Evolutionary conservation across 2,797 vertebrate genomes (phyloP).

Genomic region (Brotula barbata): DNA sequence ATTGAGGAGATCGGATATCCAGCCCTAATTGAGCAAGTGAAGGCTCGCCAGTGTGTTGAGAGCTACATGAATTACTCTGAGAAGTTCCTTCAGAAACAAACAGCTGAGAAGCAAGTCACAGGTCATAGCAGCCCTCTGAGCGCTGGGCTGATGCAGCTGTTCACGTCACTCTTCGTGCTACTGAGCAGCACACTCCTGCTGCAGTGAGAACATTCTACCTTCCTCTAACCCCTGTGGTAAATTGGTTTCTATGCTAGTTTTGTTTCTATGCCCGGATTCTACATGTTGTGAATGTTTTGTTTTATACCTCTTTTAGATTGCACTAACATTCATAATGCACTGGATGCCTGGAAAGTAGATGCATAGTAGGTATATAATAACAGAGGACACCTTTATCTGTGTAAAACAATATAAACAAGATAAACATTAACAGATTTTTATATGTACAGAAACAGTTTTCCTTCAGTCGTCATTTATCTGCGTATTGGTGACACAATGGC

Average conservation of each 20-base stretch:
- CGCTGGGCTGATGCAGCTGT: slow-evolving; percentile 46
- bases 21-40: slow-evolving; percentile 71
- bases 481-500: no score
- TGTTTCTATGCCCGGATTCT: slow-evolving; percentile 32
- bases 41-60: slow-evolving; percentile 67
- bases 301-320: slow-evolving; percentile 19
- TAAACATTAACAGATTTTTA: slow-evolving; percentile 12
- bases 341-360: slow-evolving; percentile 22
- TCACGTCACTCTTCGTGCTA: slow-evolving; percentile 63
- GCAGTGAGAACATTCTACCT: slow-evolving; percentile 55
- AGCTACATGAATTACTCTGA: slow-evolving; percentile 68
- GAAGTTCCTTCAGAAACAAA: slow-evolving; percentile 54
- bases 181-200: slow-evolving; percentile 72
- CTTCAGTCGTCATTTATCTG: not conserved
- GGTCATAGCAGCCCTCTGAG: slow-evolving; percentile 35
- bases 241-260: slow-evolving; percentile 18
- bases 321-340: slow-evolving; percentile 11
- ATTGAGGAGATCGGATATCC: slow-evolving; percentile 79
- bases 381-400: slow-evolving; percentile 3
- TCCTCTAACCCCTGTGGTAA: not conserved
- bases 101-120: slow-evolving; percentile 30
- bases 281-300: slow-evolving; percentile 10
- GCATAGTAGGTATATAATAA: slow-evolving; percentile 9
- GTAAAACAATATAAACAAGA: slow-evolving; percentile 17
- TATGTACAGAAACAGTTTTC: slow-evolving; percentile 9